Conservation (phyloP, 1,140 invertebrate genomes). For the Heliothis virescens region DNA sequence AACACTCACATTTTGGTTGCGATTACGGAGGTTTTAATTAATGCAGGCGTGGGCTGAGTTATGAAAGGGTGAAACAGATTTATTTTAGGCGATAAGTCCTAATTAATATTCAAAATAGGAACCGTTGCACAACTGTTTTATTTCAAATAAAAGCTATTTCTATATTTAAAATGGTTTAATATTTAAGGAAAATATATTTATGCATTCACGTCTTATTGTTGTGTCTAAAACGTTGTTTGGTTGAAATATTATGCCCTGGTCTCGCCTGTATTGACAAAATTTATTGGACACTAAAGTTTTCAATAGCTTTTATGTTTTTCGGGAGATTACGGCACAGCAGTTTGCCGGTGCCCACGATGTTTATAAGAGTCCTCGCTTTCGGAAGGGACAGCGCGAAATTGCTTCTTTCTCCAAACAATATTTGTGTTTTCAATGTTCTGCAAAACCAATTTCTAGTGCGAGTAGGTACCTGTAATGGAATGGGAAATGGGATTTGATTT, state of each 20-base stretch:
- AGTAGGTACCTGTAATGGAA: background rate
- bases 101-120: conserved; percentile 17
- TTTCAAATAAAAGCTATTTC: background rate
- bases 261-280: conserved; percentile 70
- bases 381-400: conserved; percentile 62
- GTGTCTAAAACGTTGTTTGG: conserved; percentile 56
- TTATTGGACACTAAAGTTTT: conserved; percentile 77
- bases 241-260: conserved; percentile 60
- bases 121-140: background rate
- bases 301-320: conserved; percentile 75
- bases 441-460: conserved; percentile 26
- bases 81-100: conserved; percentile 12
- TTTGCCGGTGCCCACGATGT: conserved; percentile 61
- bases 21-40: conserved; percentile 27
- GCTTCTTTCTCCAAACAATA: conserved; percentile 55
- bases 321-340: conserved; percentile 69
- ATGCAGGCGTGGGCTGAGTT: conserved; percentile 12
- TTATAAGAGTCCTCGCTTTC: conserved; percentile 63
- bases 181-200: background rate
- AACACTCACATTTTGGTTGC: background rate
- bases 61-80: conserved; percentile 15
- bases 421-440: conserved; percentile 38
- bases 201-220: conserved; percentile 27
- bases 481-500: background rate
- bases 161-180: conserved; percentile 4